Conservation (phyloP, 2,113 vertebrate species). For the Sinocyclocheilus maitianheensis region DNA sequence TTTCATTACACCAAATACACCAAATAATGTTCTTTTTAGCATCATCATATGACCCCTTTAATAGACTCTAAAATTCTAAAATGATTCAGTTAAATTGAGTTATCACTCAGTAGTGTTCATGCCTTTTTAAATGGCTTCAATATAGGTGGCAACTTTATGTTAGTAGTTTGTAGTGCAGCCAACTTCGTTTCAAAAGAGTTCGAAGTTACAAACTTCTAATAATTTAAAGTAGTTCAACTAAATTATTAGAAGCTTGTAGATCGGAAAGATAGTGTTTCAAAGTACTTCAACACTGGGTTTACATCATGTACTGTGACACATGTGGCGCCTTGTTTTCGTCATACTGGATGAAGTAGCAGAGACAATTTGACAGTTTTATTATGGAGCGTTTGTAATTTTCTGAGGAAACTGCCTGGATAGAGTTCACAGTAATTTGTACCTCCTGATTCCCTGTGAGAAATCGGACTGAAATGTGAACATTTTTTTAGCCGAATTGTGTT, state of each 20-base stretch:
- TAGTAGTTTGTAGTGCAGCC: not conserved
- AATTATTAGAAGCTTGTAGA: not conserved
- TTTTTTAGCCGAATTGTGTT: slow-evolving; percentile 38
- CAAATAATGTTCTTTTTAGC: too few relatives aligned
- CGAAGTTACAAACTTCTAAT: too few relatives aligned
- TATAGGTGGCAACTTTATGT: not conserved
- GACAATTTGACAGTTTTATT: slow-evolving; percentile 1
- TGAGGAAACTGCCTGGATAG: not conserved
- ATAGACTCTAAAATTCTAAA: too few relatives aligned
- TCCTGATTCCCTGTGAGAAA: slow-evolving; percentile 11
- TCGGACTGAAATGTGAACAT: slow-evolving; percentile 12
- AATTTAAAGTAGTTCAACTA: not conserved
- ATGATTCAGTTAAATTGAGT: too few relatives aligned
- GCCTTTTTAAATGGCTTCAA: not conserved
- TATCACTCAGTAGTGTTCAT: not conserved
- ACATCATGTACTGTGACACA: not conserved
- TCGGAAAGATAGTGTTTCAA: not conserved
- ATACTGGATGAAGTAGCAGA: not conserved
- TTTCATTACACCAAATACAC: too few relatives aligned
- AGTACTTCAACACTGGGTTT: slow-evolving; percentile 8
- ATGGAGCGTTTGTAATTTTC: not conserved
- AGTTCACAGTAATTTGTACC: slow-evolving; percentile 7
- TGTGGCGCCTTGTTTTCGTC: not conserved
- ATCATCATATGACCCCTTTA: too few relatives aligned
- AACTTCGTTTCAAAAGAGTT: not conserved